A percentile compares a stretch with the other conserved stretches of the same genome.
phyloP scores from a whole-genome alignment of 2,113 vertebrate species.

The Coptodon rendalli region DNA sequence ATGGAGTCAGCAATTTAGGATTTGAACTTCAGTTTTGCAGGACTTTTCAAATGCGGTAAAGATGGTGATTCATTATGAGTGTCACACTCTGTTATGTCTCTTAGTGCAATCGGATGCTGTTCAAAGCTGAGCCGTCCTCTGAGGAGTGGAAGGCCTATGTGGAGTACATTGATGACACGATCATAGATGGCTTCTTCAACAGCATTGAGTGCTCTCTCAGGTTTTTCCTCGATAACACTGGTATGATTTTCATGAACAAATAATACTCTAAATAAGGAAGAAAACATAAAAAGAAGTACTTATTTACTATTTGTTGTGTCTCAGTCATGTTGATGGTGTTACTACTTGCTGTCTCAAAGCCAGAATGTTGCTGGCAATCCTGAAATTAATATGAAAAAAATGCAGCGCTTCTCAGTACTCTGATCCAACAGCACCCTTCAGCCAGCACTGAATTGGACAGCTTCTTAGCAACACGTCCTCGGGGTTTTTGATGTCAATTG shows the following conservation, averaged over 20 bases:
- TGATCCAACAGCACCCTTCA: not conserved
- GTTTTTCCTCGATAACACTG: constrained; percentile 88
- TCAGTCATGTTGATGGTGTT: not conserved
- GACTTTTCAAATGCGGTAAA: not conserved
- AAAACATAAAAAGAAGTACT: not conserved
- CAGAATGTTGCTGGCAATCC: not conserved
- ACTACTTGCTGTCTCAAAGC: not conserved
- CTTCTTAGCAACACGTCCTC: not conserved
- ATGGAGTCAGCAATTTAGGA: not conserved
- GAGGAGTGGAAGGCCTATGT: constrained; percentile 82
- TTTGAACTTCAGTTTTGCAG: not conserved
- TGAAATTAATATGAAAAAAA: not conserved
- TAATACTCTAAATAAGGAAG: not conserved
- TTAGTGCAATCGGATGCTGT: constrained; percentile 82
- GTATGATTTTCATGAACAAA: constrained; percentile 45
- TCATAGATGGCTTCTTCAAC: constrained; percentile 85
- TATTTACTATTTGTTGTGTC: not conserved
- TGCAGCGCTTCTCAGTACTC: not conserved
- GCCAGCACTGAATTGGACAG: not conserved
- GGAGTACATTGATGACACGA: constrained; percentile 84
- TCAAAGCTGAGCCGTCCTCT: constrained; percentile 74
- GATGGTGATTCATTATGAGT: not conserved
- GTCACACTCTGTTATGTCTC: not conserved
- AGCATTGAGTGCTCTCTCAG: constrained; percentile 83
- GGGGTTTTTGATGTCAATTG: constrained; percentile 14